These are phyloP conservation scores for Gallinago stenura DNA, from an alignment of 2,797 vertebrate genomes.

Conservation along the genomic window DNA sequence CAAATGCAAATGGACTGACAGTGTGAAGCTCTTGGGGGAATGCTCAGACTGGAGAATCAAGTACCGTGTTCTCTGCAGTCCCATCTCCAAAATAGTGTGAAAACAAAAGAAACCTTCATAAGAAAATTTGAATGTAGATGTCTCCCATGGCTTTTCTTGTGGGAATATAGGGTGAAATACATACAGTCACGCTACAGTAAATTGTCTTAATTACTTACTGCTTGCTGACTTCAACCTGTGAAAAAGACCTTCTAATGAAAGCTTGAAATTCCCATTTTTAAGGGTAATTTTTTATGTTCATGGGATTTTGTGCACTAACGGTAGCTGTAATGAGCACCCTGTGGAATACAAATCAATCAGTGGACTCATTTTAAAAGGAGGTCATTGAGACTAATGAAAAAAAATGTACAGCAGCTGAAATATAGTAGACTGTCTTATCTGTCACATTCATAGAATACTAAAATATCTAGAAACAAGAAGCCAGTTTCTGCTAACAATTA, in stretches of 20 bases:
- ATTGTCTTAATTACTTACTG: constrained; percentile 33
- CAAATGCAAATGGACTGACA: neutral
- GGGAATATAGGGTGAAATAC: neutral
- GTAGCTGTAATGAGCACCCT: constrained; percentile 29
- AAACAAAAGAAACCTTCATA: neutral
- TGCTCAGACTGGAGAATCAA: neutral
- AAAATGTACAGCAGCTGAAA: neutral
- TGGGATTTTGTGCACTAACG: neutral
- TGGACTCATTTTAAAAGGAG: constrained; percentile 35
- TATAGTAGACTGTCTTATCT: neutral
- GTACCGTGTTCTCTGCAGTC: neutral
- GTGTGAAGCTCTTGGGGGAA: neutral
- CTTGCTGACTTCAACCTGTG: constrained; percentile 32
- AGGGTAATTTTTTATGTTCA: constrained; percentile 36
- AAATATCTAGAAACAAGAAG: neutral
- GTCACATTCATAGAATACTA: neutral
- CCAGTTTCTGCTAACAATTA: neutral
- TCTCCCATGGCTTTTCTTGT: neutral
- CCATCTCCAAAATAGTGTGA: neutral
- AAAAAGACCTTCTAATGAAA: constrained; percentile 25
- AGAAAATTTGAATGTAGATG: neutral
- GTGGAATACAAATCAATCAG: constrained; percentile 47
- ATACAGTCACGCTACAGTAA: neutral
- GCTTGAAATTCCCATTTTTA: constrained; percentile 49
- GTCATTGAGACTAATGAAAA: constrained; percentile 21